phyloP scores from a whole-genome alignment of 2,113 vertebrate species.

The Cyanoramphus novaezelandiae region DNA sequence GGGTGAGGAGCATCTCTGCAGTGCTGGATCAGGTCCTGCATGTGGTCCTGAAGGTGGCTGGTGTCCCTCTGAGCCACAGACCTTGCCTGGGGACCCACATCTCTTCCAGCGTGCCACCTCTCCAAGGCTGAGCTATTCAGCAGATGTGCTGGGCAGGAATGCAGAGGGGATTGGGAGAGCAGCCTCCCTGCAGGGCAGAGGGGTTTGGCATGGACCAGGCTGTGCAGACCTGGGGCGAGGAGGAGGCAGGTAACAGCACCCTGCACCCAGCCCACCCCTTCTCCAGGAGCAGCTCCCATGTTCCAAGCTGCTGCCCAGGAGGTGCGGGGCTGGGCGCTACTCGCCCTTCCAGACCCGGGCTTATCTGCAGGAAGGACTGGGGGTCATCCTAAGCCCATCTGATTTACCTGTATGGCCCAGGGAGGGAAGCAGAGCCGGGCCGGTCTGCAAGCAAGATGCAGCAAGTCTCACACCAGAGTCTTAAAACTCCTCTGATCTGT shows the following conservation, averaged over 20 bases:
- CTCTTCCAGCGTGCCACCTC: not conserved
- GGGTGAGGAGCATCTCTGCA: not conserved
- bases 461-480: constrained; percentile 48
- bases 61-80: not conserved
- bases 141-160: not conserved
- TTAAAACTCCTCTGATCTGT: not conserved
- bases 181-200: not conserved
- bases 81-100: not conserved
- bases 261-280: not conserved
- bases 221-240: not conserved
- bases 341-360: not conserved
- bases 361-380: not conserved
- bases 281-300: not conserved
- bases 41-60: not conserved
- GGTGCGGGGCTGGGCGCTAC: fast-evolving
- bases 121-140: not conserved
- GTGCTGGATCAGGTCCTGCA: not conserved
- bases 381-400: not conserved
- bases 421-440: not conserved
- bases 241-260: not conserved
- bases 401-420: not conserved
- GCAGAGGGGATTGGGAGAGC: not conserved
- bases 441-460: constrained; percentile 27
- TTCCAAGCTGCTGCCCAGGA: not conserved
- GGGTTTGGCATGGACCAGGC: not conserved